phyloP scores from a whole-genome alignment of 2,113 vertebrate genomes.

The rabbit (Oryctolagus cuniculus) region DNA sequence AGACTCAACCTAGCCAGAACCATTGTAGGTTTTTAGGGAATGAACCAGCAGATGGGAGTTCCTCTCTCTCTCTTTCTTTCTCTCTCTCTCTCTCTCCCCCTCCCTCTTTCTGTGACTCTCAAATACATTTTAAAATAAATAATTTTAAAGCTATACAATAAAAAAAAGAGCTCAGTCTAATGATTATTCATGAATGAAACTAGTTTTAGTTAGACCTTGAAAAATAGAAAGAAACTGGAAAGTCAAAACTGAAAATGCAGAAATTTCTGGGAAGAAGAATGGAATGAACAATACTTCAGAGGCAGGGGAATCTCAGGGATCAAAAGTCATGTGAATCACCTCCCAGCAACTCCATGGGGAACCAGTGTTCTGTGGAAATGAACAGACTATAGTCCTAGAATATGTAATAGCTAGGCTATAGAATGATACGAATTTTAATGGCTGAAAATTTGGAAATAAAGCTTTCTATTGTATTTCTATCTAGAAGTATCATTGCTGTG shows the following conservation, averaged over 20 bases:
- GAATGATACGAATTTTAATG: conserved; percentile 43
- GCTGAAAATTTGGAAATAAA: background rate
- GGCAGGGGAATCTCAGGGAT: background rate
- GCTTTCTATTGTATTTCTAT: conserved; percentile 33
- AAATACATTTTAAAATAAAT: too few species aligned
- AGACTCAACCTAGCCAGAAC: too few species aligned
- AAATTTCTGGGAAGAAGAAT: background rate
- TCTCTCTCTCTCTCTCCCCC: too few species aligned
- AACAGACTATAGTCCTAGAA: background rate
- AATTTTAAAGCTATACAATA: background rate
- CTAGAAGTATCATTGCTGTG: background rate
- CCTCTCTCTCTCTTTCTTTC: too few species aligned
- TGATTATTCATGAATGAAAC: background rate
- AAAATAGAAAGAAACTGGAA: background rate
- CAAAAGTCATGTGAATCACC: background rate
- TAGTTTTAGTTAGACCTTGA: background rate
- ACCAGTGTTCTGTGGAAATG: background rate
- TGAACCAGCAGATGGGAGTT: too few species aligned
- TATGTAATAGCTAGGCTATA: background rate
- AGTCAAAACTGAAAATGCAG: background rate
- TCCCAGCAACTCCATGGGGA: background rate
- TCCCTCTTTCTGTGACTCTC: too few species aligned
- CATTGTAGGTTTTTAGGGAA: too few species aligned
- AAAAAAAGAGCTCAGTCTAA: background rate
- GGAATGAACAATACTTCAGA: background rate